Percentiles rank a stretch among this genome's conserved stretches.
phyloP scores from a whole-genome alignment of 2,113 vertebrate species.

The Himantopus leucocephalus region DNA sequence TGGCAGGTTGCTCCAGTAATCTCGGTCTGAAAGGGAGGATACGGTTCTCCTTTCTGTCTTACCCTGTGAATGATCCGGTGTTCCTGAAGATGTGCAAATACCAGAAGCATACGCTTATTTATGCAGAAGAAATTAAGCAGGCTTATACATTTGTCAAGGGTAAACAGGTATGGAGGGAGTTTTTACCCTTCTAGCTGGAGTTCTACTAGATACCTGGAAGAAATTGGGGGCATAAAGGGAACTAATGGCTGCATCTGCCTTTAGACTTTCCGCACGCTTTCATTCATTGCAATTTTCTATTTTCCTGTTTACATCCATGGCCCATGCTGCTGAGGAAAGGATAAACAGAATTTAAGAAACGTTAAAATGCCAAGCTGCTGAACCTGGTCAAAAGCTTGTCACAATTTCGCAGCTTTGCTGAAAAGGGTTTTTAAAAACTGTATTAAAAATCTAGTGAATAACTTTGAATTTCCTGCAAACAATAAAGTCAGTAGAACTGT shows the following conservation, averaged over 20 bases:
- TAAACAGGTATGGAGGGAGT: neutral
- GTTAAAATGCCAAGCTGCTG: neutral
- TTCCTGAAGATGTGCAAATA: neutral
- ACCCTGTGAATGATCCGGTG: neutral
- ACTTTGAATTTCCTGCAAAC: conserved; percentile 18
- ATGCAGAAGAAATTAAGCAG: neutral
- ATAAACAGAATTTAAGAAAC: neutral
- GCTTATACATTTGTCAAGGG: accelerated
- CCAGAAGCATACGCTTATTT: neutral
- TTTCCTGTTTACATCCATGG: neutral
- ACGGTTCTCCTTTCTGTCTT: neutral
- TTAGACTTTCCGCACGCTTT: neutral
- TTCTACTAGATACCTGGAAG: neutral
- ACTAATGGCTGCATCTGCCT: neutral
- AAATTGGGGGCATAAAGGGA: neutral
- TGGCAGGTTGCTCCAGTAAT: neutral
- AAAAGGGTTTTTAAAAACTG: neutral
- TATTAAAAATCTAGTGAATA: neutral
- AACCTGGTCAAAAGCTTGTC: neutral
- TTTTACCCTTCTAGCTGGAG: neutral
- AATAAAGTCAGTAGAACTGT: neutral
- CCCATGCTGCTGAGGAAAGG: neutral
- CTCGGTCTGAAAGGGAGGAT: neutral
- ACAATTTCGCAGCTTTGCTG: neutral
- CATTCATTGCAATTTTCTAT: neutral